Evolutionary conservation across 1,140 invertebrate genomes (phyloP), one percentile per base, ranked within the genome.

Genomic region (Mycetomoellerius zeteki): DNA sequence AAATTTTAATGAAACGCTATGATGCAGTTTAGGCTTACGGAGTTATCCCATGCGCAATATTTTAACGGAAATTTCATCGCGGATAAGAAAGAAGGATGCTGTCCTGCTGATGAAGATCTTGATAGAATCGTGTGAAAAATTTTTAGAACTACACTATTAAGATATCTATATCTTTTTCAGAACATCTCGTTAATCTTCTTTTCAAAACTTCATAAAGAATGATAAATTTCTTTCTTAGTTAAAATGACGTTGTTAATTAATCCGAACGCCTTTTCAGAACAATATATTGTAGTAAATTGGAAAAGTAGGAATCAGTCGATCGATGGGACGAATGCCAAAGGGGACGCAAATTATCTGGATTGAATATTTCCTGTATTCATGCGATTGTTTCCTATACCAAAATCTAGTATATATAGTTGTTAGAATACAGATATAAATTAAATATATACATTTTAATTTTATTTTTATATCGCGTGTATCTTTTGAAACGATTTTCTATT

Each of bases 191-290:
- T 50, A 21, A 3, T 6, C 37, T 65, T 69, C 54, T 52, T 62
- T 54, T 72, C 43, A 27, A 84, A 77, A 77, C 6, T 19, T 16
- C 43, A 33, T 8, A 43, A 67, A 27, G 52, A 64, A 47, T 54
- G 19, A 56, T 56, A 87, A 50, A 50, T 33, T 21, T 85, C 27
- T 73, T 81, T 85, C n/a, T 43, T 54, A 65, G 21, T 37, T 37
- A 88, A 56, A 56, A 67, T 30, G 12, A 43, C 58, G n/a, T 14
- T 47, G 73, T 85, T 89, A 88, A 89, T 88, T 88, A 71, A 75
- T 73, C 54, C 60, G 64, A 85, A 75, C 65, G 80, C 56, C 27
- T 37, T 56, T 71, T 71, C 47, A 58, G 8, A 78, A 47, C 60
- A 77, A 10, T 50, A 33, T 50, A 84, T 43, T 82, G 65, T 54